phyloP scores from a whole-genome alignment of 37 sponge, comb jelly and placozoan species.

The Halisarca cf. caerulea region DNA sequence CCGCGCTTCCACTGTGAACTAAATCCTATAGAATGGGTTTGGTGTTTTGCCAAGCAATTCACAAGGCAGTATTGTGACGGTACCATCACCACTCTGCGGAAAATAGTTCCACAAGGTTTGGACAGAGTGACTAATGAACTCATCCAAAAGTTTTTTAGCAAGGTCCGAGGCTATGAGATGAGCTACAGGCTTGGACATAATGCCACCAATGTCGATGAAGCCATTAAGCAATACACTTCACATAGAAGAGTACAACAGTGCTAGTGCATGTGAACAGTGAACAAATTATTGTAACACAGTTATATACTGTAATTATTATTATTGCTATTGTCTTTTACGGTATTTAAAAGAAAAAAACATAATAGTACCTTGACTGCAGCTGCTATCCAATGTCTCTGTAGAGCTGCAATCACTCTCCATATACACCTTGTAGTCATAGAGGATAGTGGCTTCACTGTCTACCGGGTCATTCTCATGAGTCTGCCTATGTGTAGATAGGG shows the following conservation, averaged over 20 bases:
- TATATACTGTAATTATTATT: too few species aligned
- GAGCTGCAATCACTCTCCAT: too few species aligned
- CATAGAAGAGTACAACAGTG: not conserved
- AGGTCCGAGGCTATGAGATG: not conserved
- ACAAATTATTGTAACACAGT: too few species aligned
- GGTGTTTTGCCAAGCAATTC: conserved; percentile 51
- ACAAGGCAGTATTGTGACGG: conserved; percentile 40
- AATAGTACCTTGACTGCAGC: too few species aligned
- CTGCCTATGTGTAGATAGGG: too few species aligned
- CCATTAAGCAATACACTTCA: not conserved
- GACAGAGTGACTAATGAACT: not conserved
- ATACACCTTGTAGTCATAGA: too few species aligned
- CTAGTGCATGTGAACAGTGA: too few species aligned
- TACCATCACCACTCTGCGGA: conserved; percentile 39
- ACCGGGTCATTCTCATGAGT: too few species aligned
- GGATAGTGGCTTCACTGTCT: too few species aligned
- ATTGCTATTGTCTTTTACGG: too few species aligned
- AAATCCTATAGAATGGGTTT: conserved; percentile 49
- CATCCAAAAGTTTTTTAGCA: not conserved
- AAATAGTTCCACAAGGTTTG: conserved; percentile 38
- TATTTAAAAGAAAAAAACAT: too few species aligned
- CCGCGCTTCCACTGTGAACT: conserved; percentile 63
- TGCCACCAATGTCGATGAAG: not conserved
- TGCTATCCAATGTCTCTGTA: too few species aligned
- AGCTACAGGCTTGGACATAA: conserved; percentile 5